Evolutionary conservation across 92 coral and sea anemone species (phyloP), one percentile per base, ranked within the genome.

Genomic region (Parazoanthus swiftii): DNA sequence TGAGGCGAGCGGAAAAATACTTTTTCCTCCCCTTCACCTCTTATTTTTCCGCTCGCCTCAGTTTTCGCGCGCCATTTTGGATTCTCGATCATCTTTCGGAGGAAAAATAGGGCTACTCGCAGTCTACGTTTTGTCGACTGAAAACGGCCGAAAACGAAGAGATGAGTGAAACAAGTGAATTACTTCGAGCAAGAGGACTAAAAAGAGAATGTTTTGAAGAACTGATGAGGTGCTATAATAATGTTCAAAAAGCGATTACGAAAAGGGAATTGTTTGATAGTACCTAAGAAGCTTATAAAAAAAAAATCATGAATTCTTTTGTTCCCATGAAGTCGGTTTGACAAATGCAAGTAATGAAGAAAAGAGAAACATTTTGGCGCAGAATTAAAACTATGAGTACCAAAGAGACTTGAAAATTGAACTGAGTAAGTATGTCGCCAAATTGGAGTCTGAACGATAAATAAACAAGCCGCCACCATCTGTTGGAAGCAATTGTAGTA

Each of bases 371-470:
- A 56, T 56, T 56, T 16, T 56, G 65, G 65, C 15, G 78, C 78
- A 74, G 44, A 74, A 74, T 74, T 74, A 74, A n/a, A n/a, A n/a
- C n/a, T n/a, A n/a, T 74, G 78, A 74, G 46, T 74, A 74, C 33
- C 78, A 56, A 56, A 56, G 8, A 56, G 21, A 56, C 21, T 56
- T 56, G 65, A 56, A 56, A 56, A 56, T 56, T 36, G 78, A 74
- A 74, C 46, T 74, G 78, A 74, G 78, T 74, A 74, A 74, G 37
- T 74, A 74, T 36, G 78, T 74, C 21, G 21, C 78, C 6, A 8
- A 74, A 0, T 74, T 74, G 78, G 37, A 43, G 46, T 36, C 78
- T 43, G 46, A 74, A n/a, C 37, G 78, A 74, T 0, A 20, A 4
- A 18, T 36, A 74, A 74, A 35, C 37, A 74, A 14, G 3, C 43